phyloP scores from a whole-genome alignment of 2,888 invertebrate genomes.

The Platycheirus rosarum region DNA sequence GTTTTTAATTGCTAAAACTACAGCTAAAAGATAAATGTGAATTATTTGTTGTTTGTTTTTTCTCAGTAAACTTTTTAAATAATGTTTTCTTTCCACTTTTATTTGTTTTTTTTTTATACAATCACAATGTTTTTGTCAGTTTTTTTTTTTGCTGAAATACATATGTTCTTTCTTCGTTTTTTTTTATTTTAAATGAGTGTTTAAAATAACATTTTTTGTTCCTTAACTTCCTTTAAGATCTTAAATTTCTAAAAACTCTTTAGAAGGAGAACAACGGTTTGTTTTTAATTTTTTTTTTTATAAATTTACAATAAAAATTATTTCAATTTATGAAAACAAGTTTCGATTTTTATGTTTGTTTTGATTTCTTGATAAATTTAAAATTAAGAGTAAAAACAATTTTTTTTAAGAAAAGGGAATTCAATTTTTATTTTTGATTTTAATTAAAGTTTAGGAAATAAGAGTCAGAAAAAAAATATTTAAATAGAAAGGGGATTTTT shows the following conservation, averaged over 20 bases:
- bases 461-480: constrained; percentile 28
- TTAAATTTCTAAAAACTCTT: constrained; percentile 48
- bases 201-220: constrained; percentile 39
- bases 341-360: no score
- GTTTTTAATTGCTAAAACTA: constrained; percentile 58
- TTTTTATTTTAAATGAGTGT: constrained; percentile 39
- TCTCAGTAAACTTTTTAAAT: constrained; percentile 47
- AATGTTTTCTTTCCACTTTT: constrained; percentile 39
- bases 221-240: constrained; percentile 20
- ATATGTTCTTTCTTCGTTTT: constrained; percentile 25
- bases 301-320: constrained; percentile 30
- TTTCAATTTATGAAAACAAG: no score
- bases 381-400: no score
- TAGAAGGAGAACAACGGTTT: constrained; percentile 63
- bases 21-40: constrained; percentile 70
- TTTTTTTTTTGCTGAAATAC: constrained; percentile 63
- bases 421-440: no score
- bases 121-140: constrained; percentile 69
- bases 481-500: constrained; percentile 7
- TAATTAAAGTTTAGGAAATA: constrained; percentile 10
- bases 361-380: no score
- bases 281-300: constrained; percentile 5
- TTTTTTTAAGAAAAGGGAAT: no score
- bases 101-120: constrained; percentile 60
- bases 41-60: constrained; percentile 38